Evolutionary conservation across 2,888 invertebrate species (phyloP).

Genomic region (Nezara viridula): DNA sequence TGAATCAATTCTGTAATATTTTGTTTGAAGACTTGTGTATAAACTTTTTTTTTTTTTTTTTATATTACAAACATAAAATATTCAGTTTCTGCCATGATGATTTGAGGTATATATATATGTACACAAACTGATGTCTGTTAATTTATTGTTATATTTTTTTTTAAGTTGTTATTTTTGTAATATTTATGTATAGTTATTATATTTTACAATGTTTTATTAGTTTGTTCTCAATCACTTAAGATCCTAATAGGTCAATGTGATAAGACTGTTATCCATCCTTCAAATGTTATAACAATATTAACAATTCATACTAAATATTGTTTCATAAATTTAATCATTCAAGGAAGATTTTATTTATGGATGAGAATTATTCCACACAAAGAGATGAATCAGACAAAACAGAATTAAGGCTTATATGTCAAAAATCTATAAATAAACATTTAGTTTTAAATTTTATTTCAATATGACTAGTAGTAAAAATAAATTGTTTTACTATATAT

Average conservation of each 20-base stretch:
- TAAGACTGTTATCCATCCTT: neutral
- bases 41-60: neutral
- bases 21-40: neutral
- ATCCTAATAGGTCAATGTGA: neutral
- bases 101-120: neutral
- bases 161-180: neutral
- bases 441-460: neutral
- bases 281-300: neutral
- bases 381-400: neutral
- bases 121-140: neutral
- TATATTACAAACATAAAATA: neutral
- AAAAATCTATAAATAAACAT: neutral
- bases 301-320: neutral
- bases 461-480: no score
- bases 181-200: neutral
- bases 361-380: neutral
- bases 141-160: neutral
- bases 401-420: neutral
- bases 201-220: neutral
- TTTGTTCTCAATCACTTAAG: neutral
- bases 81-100: neutral
- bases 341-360: no score
- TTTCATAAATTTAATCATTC: neutral
- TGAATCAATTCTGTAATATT: conserved; percentile 36
- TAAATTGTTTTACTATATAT: no score